Evolutionary conservation across 2,113 vertebrate species (phyloP).

Genomic region (Bufo gargarizans): DNA sequence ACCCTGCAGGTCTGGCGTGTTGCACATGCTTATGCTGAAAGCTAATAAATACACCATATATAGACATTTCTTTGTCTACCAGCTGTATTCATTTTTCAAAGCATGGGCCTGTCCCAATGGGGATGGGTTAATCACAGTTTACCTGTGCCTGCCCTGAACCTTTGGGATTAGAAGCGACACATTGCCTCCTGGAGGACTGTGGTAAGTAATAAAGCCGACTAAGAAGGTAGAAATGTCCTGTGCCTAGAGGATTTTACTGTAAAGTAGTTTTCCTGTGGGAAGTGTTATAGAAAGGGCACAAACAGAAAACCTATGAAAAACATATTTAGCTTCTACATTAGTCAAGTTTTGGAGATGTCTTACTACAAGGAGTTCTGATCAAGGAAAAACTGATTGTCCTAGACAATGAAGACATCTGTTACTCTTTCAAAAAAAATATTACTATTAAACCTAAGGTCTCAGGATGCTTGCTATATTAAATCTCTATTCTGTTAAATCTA

Average conservation of each 20-base stretch:
- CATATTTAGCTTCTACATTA: background rate
- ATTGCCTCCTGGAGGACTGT: background rate
- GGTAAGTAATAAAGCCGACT: background rate
- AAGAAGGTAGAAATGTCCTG: background rate
- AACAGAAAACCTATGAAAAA: background rate
- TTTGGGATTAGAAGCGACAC: background rate
- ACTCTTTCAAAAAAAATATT: background rate
- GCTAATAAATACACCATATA: too few species aligned
- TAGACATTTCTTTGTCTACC: background rate
- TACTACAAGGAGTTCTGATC: background rate
- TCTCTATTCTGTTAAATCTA: background rate
- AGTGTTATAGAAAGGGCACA: slow-evolving; percentile 6
- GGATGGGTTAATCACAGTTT: slow-evolving; percentile 11
- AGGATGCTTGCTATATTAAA: background rate
- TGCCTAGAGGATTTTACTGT: slow-evolving; percentile 3
- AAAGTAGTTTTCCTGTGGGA: background rate
- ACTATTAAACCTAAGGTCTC: background rate
- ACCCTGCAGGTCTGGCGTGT: too few species aligned
- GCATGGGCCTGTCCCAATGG: background rate
- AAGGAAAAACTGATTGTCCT: background rate
- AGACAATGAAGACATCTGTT: background rate
- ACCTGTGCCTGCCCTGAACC: background rate
- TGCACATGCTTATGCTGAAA: too few species aligned
- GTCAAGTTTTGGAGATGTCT: background rate
- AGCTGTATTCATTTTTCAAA: background rate